Conservation (phyloP, 1,140 invertebrate species). For the Phthorimaea operculella region DNA sequence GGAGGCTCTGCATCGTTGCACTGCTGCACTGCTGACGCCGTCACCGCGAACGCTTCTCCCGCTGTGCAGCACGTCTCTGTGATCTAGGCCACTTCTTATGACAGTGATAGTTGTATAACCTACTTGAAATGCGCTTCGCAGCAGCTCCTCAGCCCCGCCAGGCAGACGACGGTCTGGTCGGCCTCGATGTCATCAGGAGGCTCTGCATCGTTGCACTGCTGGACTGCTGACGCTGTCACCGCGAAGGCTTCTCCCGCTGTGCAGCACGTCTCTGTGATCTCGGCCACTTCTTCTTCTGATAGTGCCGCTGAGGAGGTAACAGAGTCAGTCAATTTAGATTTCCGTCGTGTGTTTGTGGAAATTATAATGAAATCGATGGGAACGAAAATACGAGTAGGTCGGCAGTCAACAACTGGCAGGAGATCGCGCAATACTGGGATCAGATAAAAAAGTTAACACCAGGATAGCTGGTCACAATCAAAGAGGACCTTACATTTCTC, state of each 20-base stretch:
- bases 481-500: no score
- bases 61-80: conserved; percentile 39
- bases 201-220: conserved; percentile 17
- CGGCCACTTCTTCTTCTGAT: conserved; percentile 17
- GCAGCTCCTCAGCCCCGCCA: conserved; percentile 26
- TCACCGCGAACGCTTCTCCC: conserved; percentile 27
- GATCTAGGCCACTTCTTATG: conserved; percentile 23
- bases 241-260: conserved; percentile 30
- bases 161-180: conserved; percentile 28
- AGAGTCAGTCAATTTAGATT: not conserved
- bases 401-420: no score
- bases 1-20: conserved; percentile 24
- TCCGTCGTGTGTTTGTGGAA: not conserved
- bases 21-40: conserved; percentile 9
- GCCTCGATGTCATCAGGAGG: conserved; percentile 34
- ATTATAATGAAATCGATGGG: no score
- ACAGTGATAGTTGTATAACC: conserved; percentile 11
- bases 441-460: no score
- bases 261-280: conserved; percentile 42
- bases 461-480: no score
- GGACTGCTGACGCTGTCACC: conserved; percentile 11
- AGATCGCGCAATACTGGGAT: no score
- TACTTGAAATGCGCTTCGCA: conserved; percentile 40
- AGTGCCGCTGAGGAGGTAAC: conserved; percentile 11
- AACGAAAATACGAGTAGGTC: no score